phyloP scores from a whole-genome alignment of 2,113 vertebrate genomes.

The Xiphophorus maculatus region DNA sequence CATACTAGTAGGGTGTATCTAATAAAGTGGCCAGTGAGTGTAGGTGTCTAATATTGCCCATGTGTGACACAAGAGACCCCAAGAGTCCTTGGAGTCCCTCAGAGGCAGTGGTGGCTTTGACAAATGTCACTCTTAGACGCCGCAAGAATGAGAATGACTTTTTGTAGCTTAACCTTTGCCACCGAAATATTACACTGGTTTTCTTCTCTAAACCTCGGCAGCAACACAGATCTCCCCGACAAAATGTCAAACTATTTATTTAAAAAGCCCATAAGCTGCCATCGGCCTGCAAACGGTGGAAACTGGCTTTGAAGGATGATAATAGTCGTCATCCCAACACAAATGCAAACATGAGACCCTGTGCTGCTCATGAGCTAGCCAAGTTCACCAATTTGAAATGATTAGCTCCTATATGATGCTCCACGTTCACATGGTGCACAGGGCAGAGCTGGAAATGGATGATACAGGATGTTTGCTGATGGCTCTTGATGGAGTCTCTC shows the following conservation, averaged over 20 bases:
- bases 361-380: not conserved
- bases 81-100: not conserved
- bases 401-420: conserved; percentile 25
- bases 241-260: not conserved
- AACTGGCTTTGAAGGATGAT: conserved; percentile 1
- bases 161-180: not conserved
- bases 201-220: conserved; percentile 2
- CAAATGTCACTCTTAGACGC: not conserved
- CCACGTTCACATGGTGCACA: conserved; percentile 10
- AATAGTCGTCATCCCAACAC: conserved; percentile 1
- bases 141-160: not conserved
- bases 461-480: conserved; percentile 26
- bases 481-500: conserved; percentile 33
- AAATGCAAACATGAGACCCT: not conserved
- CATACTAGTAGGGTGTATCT: not conserved
- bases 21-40: not conserved
- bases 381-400: not conserved
- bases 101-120: not conserved
- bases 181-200: not conserved
- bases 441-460: conserved; percentile 45
- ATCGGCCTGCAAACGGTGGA: not conserved
- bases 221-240: not conserved
- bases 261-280: not conserved
- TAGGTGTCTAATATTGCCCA: too few species aligned
- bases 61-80: not conserved